A percentile compares a stretch with the other conserved stretches of the same genome.
phyloP scores from a whole-genome alignment of 2,797 vertebrate genomes.

The Uromys caudimaculatus region DNA sequence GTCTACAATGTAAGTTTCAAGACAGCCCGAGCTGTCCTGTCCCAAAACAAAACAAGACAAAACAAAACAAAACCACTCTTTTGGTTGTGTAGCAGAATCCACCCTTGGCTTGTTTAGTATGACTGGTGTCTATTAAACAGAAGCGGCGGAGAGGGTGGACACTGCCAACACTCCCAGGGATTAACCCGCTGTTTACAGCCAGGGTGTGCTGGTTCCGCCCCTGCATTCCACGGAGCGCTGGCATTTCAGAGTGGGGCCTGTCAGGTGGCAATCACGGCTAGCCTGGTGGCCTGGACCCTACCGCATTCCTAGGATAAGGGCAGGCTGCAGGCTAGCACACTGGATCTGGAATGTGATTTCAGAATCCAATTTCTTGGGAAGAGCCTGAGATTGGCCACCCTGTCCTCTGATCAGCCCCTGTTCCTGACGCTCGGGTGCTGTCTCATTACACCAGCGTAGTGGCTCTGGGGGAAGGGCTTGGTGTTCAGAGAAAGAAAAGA shows the following conservation, averaged over 20 bases:
- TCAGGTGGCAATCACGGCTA: neutral
- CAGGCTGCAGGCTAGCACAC: neutral
- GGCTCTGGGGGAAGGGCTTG: no score
- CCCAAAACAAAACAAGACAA: neutral
- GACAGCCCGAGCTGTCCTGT: neutral
- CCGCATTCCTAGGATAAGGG: conserved; percentile 58
- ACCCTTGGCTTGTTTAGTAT: neutral
- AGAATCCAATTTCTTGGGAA: neutral
- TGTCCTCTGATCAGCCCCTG: neutral
- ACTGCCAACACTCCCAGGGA: neutral
- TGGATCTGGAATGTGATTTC: neutral
- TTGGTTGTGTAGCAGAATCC: neutral
- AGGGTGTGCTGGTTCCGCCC: neutral
- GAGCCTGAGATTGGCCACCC: neutral
- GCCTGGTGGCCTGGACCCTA: neutral
- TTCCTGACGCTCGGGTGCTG: neutral
- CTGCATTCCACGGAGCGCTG: conserved; percentile 14
- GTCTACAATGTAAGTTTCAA: no score
- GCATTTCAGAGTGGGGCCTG: neutral
- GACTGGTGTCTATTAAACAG: neutral
- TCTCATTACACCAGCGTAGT: neutral
- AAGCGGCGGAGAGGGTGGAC: neutral
- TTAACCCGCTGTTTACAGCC: conserved; percentile 16
- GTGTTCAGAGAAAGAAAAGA: neutral
- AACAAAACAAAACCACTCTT: neutral